Evolutionary conservation across 1,140 invertebrate genomes (phyloP).

Genomic region (Andrena cerasifolii): DNA sequence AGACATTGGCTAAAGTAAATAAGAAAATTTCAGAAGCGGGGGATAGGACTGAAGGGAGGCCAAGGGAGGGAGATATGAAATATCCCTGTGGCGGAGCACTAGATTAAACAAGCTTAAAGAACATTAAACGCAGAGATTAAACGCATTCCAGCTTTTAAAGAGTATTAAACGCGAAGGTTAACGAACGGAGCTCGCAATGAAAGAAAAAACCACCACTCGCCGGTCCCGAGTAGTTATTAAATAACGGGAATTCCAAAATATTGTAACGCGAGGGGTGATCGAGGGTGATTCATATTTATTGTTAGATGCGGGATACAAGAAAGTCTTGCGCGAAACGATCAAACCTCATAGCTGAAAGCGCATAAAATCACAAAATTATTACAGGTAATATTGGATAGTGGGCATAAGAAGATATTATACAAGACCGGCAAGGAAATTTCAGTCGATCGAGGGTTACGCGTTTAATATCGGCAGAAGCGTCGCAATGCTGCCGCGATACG

Average conservation of each 20-base stretch:
- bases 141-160: neutral
- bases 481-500: neutral
- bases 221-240: neutral
- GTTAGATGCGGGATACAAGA: too few species aligned
- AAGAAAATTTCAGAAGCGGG: neutral
- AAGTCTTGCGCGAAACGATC: neutral
- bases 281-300: neutral
- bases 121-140: neutral
- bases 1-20: neutral
- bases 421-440: neutral
- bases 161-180: neutral
- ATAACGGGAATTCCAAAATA: neutral
- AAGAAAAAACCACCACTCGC: neutral
- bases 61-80: neutral
- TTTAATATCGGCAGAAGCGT: neutral
- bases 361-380: neutral
- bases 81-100: neutral
- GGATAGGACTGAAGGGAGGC: neutral
- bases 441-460: conserved; percentile 3
- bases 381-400: neutral
- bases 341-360: neutral
- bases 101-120: neutral
- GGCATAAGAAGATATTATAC: neutral
- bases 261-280: neutral
- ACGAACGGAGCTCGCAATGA: neutral